Evolutionary conservation across 2,888 invertebrate species (phyloP).

Genomic region (Trachelus tabidus): DNA sequence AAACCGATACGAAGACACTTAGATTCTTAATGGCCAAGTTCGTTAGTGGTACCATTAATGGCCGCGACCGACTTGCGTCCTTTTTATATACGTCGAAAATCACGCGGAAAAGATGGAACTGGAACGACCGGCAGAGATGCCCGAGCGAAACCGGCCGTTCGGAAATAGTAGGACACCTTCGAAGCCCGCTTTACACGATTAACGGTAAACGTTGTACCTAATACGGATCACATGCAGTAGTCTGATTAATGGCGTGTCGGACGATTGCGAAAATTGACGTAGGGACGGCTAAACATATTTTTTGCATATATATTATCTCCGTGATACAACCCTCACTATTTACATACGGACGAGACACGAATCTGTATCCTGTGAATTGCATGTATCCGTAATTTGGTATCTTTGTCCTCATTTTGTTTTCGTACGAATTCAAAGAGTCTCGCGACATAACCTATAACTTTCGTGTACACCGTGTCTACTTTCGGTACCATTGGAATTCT

Average conservation of each 20-base stretch:
- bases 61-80: neutral
- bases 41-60: conserved; percentile 15
- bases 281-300: neutral
- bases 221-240: conserved; percentile 25
- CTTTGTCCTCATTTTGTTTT: neutral
- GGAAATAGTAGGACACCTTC: neutral
- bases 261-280: neutral
- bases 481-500: conserved; percentile 33
- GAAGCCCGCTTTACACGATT: conserved; percentile 12
- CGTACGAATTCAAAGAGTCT: neutral
- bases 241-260: conserved; percentile 24
- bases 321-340: neutral
- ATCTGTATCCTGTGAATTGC: neutral
- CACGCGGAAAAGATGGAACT: neutral
- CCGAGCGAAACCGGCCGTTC: neutral
- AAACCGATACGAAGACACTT: conserved; percentile 43
- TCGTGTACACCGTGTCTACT: neutral
- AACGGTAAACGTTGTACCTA: conserved; percentile 40
- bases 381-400: neutral
- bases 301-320: neutral
- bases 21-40: conserved; percentile 35
- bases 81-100: neutral
- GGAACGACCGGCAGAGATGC: neutral
- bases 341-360: neutral
- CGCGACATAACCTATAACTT: neutral